Base-by-base conservation (phyloP, 2,888 invertebrate species). In the Scaptomyza caliginosa region DNA sequence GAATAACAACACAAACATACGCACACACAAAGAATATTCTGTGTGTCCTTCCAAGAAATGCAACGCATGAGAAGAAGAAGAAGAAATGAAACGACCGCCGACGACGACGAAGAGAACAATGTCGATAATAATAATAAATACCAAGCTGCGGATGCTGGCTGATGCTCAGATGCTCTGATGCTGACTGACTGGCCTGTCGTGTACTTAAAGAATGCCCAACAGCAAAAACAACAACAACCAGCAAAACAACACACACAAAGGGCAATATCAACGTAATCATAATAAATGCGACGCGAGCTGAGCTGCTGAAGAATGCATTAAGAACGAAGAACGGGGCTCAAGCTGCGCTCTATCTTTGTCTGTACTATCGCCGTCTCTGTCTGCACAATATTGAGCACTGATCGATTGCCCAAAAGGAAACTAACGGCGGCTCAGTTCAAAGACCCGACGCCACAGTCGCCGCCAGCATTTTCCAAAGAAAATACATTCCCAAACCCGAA, bases 31-130 rank as follows among this genome's bases (percentile, higher is more conserved):
- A 71, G 67, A 80, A 70, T 51, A 54, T 57, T 23, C 32, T 50
- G 43, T 50, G 59, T 74, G 86, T 88, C 89, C 89, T 87, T 87
- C 86, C 89, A 86, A 88, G 89, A 87, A 87, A 86, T 86, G 88
- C 88, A 81, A 81, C 62, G 63, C 40, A 34, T 17, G n/a, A n/a
- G n/a, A 49, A 52, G 26, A 49, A 57, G 21, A 57, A 46, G 17
- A 51, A 60, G 48, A 46, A 40, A 68, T 64, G 58, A 57, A 69
- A 74, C 74, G 86, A 81, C 86, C 81, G 78, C 81, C 85, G 74
- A 77, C 82, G 74, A 60, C 46, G 81, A 36, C 38, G 60, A 16
- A 17, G 17, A 36, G 8, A 26, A 39, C 62, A 58, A 36, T 57
- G 54, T 43, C 57, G 70, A 74, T 74, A 55, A 72, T 72, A 72